These are phyloP conservation scores for Wasmannia auropunctata DNA, from an alignment of 1,140 invertebrate genomes.

Conservation along the genomic window DNA sequence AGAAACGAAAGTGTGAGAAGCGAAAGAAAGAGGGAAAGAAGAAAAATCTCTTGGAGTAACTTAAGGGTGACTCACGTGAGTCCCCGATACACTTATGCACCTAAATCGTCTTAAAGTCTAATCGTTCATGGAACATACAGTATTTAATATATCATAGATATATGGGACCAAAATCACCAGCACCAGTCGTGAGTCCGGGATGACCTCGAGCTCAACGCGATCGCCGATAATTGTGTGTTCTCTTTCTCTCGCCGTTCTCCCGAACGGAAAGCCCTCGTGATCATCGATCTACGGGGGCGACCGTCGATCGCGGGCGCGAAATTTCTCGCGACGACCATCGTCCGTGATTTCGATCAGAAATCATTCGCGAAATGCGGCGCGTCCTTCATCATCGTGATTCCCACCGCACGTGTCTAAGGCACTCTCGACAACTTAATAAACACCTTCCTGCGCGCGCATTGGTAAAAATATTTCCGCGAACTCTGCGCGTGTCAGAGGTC, in stretches of 20 bases:
- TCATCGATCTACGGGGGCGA: not conserved
- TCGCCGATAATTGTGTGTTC: constrained; percentile 19
- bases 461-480: constrained; percentile 34
- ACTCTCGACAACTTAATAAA: constrained; percentile 43
- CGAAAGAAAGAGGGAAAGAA: not conserved
- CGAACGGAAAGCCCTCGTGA: not conserved
- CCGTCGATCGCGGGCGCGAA: not conserved
- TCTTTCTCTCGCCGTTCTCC: not conserved
- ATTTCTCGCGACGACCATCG: constrained; percentile 37
- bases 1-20: not conserved
- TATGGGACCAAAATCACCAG: constrained; percentile 93
- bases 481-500: not conserved
- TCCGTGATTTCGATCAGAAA: not conserved
- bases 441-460: not conserved
- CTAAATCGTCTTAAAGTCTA: constrained; percentile 71
- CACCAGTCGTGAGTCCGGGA: constrained; percentile 85
- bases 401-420: constrained; percentile 51
- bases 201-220: constrained; percentile 68
- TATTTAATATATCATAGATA: constrained; percentile 97
- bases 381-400: constrained; percentile 50
- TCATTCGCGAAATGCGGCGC: constrained; percentile 50
- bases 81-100: constrained; percentile 62
- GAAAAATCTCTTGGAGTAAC: constrained; percentile 70
- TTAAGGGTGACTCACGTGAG: constrained; percentile 79
- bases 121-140: constrained; percentile 97